phyloP scores from a whole-genome alignment of 2,797 vertebrate genomes.

The Sebastes iracundus region DNA sequence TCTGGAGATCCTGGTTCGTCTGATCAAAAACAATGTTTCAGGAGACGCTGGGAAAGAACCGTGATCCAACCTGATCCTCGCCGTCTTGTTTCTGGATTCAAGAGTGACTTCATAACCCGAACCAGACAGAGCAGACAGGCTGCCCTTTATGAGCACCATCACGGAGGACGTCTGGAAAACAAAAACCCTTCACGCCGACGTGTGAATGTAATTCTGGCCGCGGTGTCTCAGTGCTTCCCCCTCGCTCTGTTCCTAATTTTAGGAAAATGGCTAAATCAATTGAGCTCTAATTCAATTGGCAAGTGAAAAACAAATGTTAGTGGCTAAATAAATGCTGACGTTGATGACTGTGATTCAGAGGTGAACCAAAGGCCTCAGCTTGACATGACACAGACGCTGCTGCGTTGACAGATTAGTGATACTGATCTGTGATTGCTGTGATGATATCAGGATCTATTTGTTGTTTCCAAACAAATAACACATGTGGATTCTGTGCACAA shows the following conservation, averaged over 20 bases:
- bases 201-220: conserved; percentile 44
- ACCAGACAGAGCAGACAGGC: conserved; percentile 64
- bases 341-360: conserved; percentile 20
- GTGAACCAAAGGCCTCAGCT: conserved; percentile 16
- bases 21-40: conserved; percentile 55
- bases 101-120: conserved; percentile 61
- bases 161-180: conserved; percentile 26
- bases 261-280: conserved; percentile 14
- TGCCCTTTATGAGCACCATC: conserved; percentile 37
- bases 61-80: conserved; percentile 56
- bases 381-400: conserved; percentile 31
- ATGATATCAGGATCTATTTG: conserved; percentile 17
- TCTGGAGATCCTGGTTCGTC: conserved; percentile 31
- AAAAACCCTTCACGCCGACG: conserved; percentile 27
- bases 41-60: conserved; percentile 54
- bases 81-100: conserved; percentile 52
- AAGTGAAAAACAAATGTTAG: background rate
- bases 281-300: conserved; percentile 15
- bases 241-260: conserved; percentile 37
- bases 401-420: conserved; percentile 30
- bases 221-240: conserved; percentile 16
- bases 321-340: conserved; percentile 26
- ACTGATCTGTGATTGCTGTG: conserved; percentile 27
- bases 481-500: conserved; percentile 61
- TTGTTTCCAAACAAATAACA: conserved; percentile 63